A percentile compares a stretch with the other conserved stretches of the same genome.
phyloP scores from a whole-genome alignment of 2,888 invertebrate species.

The Automeris io region DNA sequence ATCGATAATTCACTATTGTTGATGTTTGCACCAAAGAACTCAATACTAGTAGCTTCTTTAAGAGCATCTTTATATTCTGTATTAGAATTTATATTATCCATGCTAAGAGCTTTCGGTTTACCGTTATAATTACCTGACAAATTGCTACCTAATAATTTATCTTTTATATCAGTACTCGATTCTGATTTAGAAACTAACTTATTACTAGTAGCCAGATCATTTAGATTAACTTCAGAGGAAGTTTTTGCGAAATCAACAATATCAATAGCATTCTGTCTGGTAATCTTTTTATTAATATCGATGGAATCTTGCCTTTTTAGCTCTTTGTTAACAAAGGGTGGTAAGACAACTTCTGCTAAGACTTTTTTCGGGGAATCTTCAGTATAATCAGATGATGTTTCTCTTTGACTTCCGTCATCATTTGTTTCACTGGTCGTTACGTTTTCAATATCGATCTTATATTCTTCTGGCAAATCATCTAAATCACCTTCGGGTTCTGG shows the following conservation, averaged over 20 bases:
- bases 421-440: constrained; percentile 58
- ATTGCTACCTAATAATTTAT: constrained; percentile 43
- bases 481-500: constrained; percentile 23
- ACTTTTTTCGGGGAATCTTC: constrained; percentile 21
- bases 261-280: constrained; percentile 36
- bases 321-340: constrained; percentile 39
- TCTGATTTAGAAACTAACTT: constrained; percentile 37
- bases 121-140: constrained; percentile 51
- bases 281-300: constrained; percentile 32
- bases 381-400: constrained; percentile 19
- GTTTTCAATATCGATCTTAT: constrained; percentile 45
- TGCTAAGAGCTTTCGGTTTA: constrained; percentile 63
- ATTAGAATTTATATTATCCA: constrained; percentile 50
- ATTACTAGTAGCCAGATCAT: constrained; percentile 26
- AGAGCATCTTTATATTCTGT: constrained; percentile 45
- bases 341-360: constrained; percentile 29
- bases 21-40: constrained; percentile 36
- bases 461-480: constrained; percentile 18
- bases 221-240: constrained; percentile 18
- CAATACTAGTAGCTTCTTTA: constrained; percentile 62
- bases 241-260: constrained; percentile 21
- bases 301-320: constrained; percentile 53
- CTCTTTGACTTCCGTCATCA: constrained; percentile 36
- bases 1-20: constrained; percentile 46
- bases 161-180: constrained; percentile 27